Base-by-base conservation (phyloP, 2,797 vertebrate genomes). In the Microhierax caerulescens region DNA sequence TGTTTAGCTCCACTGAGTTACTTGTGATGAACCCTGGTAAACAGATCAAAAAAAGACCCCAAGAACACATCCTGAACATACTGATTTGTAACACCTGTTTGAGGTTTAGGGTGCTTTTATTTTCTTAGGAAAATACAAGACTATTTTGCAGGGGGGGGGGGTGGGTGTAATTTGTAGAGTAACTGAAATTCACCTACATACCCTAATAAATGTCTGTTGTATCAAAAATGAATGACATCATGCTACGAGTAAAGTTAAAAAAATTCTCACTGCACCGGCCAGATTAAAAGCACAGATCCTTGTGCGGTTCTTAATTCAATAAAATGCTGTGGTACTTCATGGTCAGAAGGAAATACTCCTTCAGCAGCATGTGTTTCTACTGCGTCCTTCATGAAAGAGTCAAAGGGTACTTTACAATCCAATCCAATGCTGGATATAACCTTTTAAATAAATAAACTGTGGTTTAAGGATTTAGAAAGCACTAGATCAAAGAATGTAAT, bases 361-460 rank as follows among this genome's bases (percentile, higher is more conserved):
- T 85, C 17, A 2, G 61, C 85, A 89, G 88, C 84, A 78, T 83
- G 88, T 82, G 81, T 78, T 96, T 88, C 93, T 87, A 85, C 81
- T 72, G 56, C 97, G 94, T 94, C 95, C 95, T 97, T 97, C 95
- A 97, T 85, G 81, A 88, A 85, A 83, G 95, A 96, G 95, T 96
- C 96, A 97, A 92, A 97, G 93, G 75, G 84, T 97, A 78, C 78
- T 93, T 94, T 88, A 81, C 88, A 96, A 95, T 96, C 94, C 88
- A 96, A 95, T 95, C 94, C 93, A 93, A 81, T 88, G 88, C 61
- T 85, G 84, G 92, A 93, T 95, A 91, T 96, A 97, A 96, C 96
- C 95, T 96, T 96, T 96, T 96, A 97, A 97, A 96, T 96, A 97
- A 96, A 97, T 97, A 97, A 96, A 96, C 87, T 7, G 1, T 78